phyloP scores from a whole-genome alignment of 53 echinoderm and acorn worm genomes.

The Holothuria scabra region DNA sequence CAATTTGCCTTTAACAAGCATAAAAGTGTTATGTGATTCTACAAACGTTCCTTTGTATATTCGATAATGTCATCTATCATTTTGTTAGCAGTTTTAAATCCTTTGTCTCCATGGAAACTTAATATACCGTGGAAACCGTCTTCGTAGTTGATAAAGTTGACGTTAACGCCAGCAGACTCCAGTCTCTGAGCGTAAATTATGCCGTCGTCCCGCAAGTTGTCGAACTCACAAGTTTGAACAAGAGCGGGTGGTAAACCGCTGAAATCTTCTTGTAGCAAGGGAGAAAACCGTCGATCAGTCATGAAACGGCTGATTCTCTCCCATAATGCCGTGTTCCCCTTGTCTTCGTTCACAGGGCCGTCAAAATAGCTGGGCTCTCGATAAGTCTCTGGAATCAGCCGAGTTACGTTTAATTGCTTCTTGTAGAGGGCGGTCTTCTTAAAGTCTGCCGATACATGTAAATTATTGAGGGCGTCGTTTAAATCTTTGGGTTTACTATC shows the following conservation, averaged over 20 bases:
- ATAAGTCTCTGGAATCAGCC: not conserved
- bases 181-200: conserved; percentile 83
- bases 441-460: conserved; percentile 55
- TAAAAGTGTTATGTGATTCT: not conserved
- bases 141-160: conserved; percentile 54
- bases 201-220: conserved; percentile 85
- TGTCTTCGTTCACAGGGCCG: conserved; percentile 13
- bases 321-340: conserved; percentile 43
- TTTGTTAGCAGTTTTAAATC: conserved; percentile 21
- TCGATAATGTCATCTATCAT: conserved; percentile 25
- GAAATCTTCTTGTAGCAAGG: conserved; percentile 52
- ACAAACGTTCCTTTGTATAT: conserved; percentile 16
- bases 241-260: conserved; percentile 68
- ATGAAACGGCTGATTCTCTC: conserved; percentile 34
- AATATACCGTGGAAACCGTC: conserved; percentile 59
- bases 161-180: conserved; percentile 72
- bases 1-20: too few relatives aligned
- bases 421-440: conserved; percentile 46
- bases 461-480: conserved; percentile 54
- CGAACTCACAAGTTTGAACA: conserved; percentile 79
- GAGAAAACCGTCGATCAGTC: conserved; percentile 43
- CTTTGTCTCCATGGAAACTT: not conserved
- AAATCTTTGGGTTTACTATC: conserved; percentile 48
- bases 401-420: conserved; percentile 23
- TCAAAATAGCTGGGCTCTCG: conserved; percentile 3